Base-by-base conservation (phyloP, 2,888 invertebrate species). In the Cataglyphis altisquamis region DNA sequence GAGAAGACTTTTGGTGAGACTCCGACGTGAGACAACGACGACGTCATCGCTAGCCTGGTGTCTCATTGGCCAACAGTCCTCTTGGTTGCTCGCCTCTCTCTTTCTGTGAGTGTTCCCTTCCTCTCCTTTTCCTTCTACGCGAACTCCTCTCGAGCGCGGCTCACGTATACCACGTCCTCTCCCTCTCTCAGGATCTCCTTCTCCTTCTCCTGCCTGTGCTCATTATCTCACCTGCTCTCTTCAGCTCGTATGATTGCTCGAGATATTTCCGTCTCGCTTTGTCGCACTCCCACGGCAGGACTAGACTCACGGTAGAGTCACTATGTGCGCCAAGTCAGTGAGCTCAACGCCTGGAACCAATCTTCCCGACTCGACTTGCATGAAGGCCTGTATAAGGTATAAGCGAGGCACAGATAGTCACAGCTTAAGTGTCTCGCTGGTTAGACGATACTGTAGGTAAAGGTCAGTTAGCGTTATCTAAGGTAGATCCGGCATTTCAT, bases 1-100 rank as follows among this genome's bases (percentile, higher is more conserved):
- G 90, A 86, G 88, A 91, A 89, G 90, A 92, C 90, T 93, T 93
- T 93, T 92, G 87, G 92, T 90, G 92, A 92, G 93, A 91, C 92
- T 92, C 90, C 73, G 90, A 92, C 87, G 92, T 91, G 92, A 91
- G 91, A 91, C 91, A 91, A 92, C 91, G 89, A 73, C 92, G 90
- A 93, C 94, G 94, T 93, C 93, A 93, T 91, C 91, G 85, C 86
- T 88, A 86, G 86, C 88, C 91, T 89, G 92, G 83, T 88, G 84
- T 90, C 91, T 91, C 91, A 94, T 94, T 94, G 94, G 94, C 86
- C 89, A 87, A 82, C 84, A 85, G 66, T 88, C 89, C 90, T 91
- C 90, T 87, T 75, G 77, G 60, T 84, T 85, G 48, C 39, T 68
- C 82, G 85, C 86, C 89, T 87, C 88, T 87, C 88, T 89, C 88